phyloP scores from a whole-genome alignment of 2,797 vertebrate genomes.

The Lacerta agilis region DNA sequence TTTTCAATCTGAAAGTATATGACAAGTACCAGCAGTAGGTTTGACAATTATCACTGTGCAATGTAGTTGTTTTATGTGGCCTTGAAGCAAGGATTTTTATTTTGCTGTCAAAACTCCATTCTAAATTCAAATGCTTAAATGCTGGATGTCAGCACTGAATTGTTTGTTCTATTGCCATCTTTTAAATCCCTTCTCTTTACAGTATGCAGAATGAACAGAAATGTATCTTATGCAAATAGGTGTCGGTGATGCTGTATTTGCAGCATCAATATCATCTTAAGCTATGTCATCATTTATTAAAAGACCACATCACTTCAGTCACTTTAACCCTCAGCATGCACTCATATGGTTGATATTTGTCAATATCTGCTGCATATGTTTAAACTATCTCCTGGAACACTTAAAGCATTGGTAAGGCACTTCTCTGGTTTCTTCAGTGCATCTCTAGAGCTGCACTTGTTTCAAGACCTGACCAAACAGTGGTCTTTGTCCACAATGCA shows the following conservation, averaged over 20 bases:
- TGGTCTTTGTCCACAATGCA: neutral
- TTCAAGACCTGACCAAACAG: neutral
- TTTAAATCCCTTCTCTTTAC: neutral
- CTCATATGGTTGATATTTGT: neutral
- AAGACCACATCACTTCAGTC: neutral
- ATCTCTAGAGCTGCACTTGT: neutral
- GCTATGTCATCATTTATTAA: neutral
- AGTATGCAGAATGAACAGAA: neutral
- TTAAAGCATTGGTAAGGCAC: neutral
- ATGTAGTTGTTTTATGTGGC: neutral
- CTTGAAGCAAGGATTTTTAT: neutral
- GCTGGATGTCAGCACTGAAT: neutral
- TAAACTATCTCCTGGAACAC: neutral
- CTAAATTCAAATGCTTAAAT: neutral
- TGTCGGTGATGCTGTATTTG: neutral
- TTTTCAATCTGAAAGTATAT: neutral
- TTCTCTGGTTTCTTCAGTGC: neutral
- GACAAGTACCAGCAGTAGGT: neutral
- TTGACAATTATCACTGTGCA: neutral
- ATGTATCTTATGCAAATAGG: neutral
- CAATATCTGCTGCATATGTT: neutral
- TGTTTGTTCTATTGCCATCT: neutral
- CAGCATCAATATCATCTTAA: neutral
- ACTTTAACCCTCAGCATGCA: neutral
- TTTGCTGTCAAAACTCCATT: neutral